Evolutionary conservation across 37 sponge, comb jelly and placozoan species (phyloP).

Genomic region (Spongia lamella): DNA sequence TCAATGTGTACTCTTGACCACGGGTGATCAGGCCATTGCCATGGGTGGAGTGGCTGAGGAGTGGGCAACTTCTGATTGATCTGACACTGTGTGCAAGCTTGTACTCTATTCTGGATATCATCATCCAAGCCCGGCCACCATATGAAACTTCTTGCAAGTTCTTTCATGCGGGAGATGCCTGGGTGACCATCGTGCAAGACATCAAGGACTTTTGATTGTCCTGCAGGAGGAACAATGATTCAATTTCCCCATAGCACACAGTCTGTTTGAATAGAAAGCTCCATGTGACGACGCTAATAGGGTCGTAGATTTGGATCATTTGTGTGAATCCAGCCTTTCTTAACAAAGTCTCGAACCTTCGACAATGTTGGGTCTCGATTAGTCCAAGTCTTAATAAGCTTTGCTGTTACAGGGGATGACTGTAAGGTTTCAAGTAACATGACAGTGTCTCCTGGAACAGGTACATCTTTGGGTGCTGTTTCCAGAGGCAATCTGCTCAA

Average conservation of each 20-base stretch:
- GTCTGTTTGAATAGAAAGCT: background rate
- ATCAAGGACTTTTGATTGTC: background rate
- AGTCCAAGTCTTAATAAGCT: background rate
- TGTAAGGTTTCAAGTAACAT: slow-evolving; percentile 3
- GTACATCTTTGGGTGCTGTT: background rate
- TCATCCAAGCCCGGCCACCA: slow-evolving; percentile 2
- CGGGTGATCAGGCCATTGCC: slow-evolving; percentile 3
- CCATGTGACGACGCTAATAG: no score
- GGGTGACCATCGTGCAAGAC: background rate
- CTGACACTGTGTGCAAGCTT: background rate
- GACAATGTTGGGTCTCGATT: no score
- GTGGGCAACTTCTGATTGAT: background rate
- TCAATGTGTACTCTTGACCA: slow-evolving; percentile 11
- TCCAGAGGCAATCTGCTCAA: slow-evolving; percentile 29
- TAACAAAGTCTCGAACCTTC: no score
- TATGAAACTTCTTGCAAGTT: background rate
- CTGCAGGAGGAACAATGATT: background rate
- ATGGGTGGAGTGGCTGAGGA: background rate
- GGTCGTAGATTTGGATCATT: no score
- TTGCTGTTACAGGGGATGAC: background rate
- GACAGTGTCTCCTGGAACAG: background rate
- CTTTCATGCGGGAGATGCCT: background rate
- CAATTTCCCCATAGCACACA: background rate
- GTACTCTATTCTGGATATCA: background rate
- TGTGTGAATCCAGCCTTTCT: no score